Conservation (phyloP, 2,888 invertebrate genomes). For the Drosophila anceps region DNA sequence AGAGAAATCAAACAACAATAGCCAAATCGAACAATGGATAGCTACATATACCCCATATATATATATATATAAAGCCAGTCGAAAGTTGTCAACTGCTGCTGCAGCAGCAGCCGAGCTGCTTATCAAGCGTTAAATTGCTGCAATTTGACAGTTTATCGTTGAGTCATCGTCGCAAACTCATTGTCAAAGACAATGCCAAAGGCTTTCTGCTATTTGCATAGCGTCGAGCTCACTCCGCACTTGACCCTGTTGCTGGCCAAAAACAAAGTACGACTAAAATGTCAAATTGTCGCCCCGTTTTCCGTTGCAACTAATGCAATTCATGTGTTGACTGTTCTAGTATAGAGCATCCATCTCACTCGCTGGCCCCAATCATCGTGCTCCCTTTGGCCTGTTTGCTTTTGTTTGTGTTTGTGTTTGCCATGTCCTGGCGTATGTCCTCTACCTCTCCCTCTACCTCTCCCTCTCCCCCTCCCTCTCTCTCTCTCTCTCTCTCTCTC, state of each 20-base stretch:
- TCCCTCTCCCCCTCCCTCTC: no score
- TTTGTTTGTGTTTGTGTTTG: constrained; percentile 67
- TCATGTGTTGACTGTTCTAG: constrained; percentile 65
- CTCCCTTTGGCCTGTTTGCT: constrained; percentile 32
- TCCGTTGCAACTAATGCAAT: constrained; percentile 74
- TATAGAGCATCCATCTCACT: constrained; percentile 2
- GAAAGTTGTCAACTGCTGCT: constrained; percentile 39
- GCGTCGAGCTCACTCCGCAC: not conserved
- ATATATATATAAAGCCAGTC: no score
- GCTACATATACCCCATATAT: not conserved
- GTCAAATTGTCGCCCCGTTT: constrained; percentile 53
- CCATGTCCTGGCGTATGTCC: constrained; percentile 66
- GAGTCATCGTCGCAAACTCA: constrained; percentile 40
- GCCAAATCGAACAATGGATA: constrained; percentile 30
- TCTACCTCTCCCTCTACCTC: no score
- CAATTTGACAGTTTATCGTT: constrained; percentile 82
- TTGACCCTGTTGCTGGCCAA: constrained; percentile 15
- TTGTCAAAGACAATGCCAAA: constrained; percentile 45
- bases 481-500: constrained; percentile 11
- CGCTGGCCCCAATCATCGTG: constrained; percentile 2
- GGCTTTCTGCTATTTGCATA: constrained; percentile 51
- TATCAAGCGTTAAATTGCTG: constrained; percentile 82
- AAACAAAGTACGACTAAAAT: constrained; percentile 52
- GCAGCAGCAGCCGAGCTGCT: constrained; percentile 31
- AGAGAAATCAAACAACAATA: constrained; percentile 17